Evolutionary conservation across 1,140 invertebrate genomes (phyloP), one percentile per base, ranked within the genome.

Genomic region (Chionoecetes opilio): DNA sequence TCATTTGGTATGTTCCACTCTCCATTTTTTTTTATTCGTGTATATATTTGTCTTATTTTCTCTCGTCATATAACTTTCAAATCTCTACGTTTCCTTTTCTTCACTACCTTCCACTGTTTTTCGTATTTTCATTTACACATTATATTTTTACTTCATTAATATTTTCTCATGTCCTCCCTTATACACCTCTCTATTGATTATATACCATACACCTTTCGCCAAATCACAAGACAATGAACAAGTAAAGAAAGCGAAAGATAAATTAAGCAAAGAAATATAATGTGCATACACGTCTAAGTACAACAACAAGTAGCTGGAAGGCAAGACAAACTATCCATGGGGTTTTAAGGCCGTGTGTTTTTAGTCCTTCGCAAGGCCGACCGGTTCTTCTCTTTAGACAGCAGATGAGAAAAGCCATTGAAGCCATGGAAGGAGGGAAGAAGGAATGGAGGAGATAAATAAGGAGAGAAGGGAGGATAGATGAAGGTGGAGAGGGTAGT

Each of bases 351-450:
- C 21, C 11, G 21, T 8, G 41, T 75, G 63, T 75, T 75, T 75
- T 75, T 53, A 53, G 63, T 75, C 63, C 63, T 75, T 75, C 63
- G 63, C 63, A 75, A 75, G 63, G 63, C 63, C 63, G n/a, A 75
- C 63, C n/a, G 63, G 63, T n/a, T 75, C 63, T 0, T 75, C 21
- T 26, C 0, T n/a, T n/a, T 53, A 53, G n/a, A n/a, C 63, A n/a
- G 63, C 63, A 75, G 63, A 26, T 75, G 63, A 21, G n/a, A 75
- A 75, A 75, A 75, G 21, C 63, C n/a, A 75, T 5, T 17, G 8
- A n/a, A 21, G 63, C 3, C 0, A n/a, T n/a, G 63, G 63, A 21
- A 21, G 63, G 41, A 46, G 41, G 41, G 41, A 46, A 46, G 41
- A 17, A 53, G 46, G 46, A 11, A 53, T 9, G 8, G 46, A 53